phyloP scores from a whole-genome alignment of 1,140 invertebrate genomes.

The Riptortus pedestris region DNA sequence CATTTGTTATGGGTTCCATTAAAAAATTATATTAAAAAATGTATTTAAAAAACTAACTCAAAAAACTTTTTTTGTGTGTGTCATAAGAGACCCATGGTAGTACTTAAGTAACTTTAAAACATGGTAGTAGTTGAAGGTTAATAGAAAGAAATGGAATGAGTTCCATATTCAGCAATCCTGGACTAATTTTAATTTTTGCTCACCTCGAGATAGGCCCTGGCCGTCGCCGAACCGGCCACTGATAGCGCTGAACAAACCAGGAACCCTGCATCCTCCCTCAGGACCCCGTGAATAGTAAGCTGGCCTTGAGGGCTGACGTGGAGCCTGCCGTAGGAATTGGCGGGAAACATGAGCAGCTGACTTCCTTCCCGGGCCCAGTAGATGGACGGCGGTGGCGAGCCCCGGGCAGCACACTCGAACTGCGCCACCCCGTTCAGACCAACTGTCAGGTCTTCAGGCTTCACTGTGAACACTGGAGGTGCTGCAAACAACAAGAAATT shows the following conservation, averaged over 20 bases:
- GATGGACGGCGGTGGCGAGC: slow-evolving; percentile 74
- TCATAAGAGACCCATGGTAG: too few species aligned
- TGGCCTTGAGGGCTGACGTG: slow-evolving; percentile 63
- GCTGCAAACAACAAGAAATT: slow-evolving; percentile 47
- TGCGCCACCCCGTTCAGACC: slow-evolving; percentile 63
- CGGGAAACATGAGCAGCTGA: slow-evolving; percentile 74
- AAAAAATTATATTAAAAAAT: too few species aligned
- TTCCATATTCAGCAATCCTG: too few species aligned
- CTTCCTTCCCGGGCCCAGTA: slow-evolving; percentile 81
- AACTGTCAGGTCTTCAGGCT: slow-evolving; percentile 65
- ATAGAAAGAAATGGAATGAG: too few species aligned
- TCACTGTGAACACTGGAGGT: slow-evolving; percentile 63
- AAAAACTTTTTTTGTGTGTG: too few species aligned
- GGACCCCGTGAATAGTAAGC: slow-evolving; percentile 60
- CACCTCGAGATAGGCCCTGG: slow-evolving; percentile 65
- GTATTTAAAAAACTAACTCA: too few species aligned
- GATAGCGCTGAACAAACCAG: slow-evolving; percentile 81
- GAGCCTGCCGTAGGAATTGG: slow-evolving; percentile 63
- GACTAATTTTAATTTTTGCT: too few species aligned
- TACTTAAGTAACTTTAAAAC: too few species aligned
- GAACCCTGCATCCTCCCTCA: slow-evolving; percentile 71
- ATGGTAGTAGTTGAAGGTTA: too few species aligned
- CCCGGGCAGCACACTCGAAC: slow-evolving; percentile 70
- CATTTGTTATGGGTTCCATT: too few species aligned
- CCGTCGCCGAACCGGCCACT: slow-evolving; percentile 69